Evolutionary conservation across 2,113 vertebrate genomes (phyloP), one percentile per base, ranked within the genome.

Genomic region (Percopsis transmontana): DNA sequence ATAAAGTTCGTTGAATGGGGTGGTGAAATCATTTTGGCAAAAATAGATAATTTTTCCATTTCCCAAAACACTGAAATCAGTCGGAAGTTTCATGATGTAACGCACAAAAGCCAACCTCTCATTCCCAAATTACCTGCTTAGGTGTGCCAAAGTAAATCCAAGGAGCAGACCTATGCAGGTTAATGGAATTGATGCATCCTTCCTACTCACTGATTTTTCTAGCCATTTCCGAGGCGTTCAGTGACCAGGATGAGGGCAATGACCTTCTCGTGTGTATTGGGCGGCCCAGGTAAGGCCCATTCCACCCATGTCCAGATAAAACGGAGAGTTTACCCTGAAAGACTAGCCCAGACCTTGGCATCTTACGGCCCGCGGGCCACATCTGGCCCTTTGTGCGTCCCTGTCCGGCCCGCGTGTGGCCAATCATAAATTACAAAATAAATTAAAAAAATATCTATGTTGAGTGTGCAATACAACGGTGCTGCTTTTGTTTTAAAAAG

Each of bases 81-180:
- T 72, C 42, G 58, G 63, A 42, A 16, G 15, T 76, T 70, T 69
- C 27, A 59, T 85, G 75, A 85, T 53, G 66, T 72, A 84, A 84
- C 69, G 44, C n/a, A 45, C 19, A 39, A 70, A 64, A 52, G 57
- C 44, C 2, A 1, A 66, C 42, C 27, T 64, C 63, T 64, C 45
- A 44, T 62, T 66, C 61, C 66, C 61, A 75, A 79, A 82, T 62
- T 40, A 44, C 66, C 12, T 21, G 19, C 27, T 44, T n/a, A 21
- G n/a, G 2, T 27, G 45, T 66, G 78, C 79, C 82, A 87, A 86
- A 82, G 67, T 58, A 80, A 87, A 85, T 76, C 40, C 50, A 40
- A 38, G 15, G 20, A 51, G 70, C 52, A 20, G 58, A 61, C 20
- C 66, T 12, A 21, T 51, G 67, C 72, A 80, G 68, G 77, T 83